A percentile compares a stretch with the other conserved stretches of the same genome.
Evolutionary conservation across 64 coral and sea anemone species (phyloP).

Genomic region (Porites australiensis): DNA sequence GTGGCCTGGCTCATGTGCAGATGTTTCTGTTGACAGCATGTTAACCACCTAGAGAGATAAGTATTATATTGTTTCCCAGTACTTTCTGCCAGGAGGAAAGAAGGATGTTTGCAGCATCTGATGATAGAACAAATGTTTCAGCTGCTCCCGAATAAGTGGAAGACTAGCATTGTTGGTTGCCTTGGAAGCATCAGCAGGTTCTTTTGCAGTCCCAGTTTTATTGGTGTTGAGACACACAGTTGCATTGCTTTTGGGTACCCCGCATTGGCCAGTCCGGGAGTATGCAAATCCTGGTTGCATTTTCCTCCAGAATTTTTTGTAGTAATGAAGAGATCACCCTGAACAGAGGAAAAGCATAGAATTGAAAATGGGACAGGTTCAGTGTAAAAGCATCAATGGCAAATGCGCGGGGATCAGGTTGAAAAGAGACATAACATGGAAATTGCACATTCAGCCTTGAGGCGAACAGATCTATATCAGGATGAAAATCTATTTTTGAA

Average conservation of each 20-base stretch:
- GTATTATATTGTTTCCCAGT: not conserved
- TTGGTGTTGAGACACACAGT: not conserved
- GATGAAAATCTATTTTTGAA: slow-evolving; percentile 12
- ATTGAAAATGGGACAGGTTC: too few relatives aligned
- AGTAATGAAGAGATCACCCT: slow-evolving; percentile 16
- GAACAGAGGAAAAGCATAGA: slow-evolving; percentile 18
- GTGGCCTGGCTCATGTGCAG: not conserved
- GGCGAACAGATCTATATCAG: slow-evolving; percentile 44
- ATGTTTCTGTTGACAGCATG: not conserved
- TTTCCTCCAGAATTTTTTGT: slow-evolving; percentile 13
- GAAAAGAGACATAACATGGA: slow-evolving; percentile 46
- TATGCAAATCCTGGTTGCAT: not conserved
- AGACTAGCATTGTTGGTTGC: not conserved
- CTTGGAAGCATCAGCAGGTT: not conserved
- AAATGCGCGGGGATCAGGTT: slow-evolving; percentile 40
- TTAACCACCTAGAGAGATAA: not conserved
- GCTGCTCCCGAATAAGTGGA: not conserved
- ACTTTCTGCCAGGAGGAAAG: not conserved
- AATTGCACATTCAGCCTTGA: slow-evolving; percentile 53
- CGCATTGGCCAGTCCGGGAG: slow-evolving; percentile 24
- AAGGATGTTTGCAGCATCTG: not conserved
- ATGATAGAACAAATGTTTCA: not conserved
- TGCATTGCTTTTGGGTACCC: too few relatives aligned
- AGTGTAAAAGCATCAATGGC: slow-evolving; percentile 51
- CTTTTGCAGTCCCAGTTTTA: not conserved